Conservation (phyloP, 1,140 invertebrate genomes). For the Eueides isabella region DNA sequence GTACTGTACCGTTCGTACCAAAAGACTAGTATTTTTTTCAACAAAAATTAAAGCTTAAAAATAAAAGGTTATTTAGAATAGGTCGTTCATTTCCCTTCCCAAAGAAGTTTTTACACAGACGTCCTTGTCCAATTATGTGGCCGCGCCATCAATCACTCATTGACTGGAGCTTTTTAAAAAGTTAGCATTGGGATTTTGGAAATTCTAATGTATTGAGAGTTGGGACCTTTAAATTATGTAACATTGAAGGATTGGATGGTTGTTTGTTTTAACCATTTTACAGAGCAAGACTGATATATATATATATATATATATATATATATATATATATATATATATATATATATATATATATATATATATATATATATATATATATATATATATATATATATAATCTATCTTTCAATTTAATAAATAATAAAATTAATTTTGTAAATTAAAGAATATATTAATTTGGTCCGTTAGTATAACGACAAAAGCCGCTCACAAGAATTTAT, state of each 20-base stretch:
- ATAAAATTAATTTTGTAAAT: too few relatives aligned
- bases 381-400: too few relatives aligned
- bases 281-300: neutral
- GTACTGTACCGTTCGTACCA: too few relatives aligned
- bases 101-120: constrained; percentile 52
- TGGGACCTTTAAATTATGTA: constrained; percentile 14
- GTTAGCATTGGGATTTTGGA: constrained; percentile 35
- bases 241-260: neutral
- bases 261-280: neutral
- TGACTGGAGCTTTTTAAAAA: constrained; percentile 54
- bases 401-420: too few relatives aligned
- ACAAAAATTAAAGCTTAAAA: constrained; percentile 5
- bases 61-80: constrained; percentile 18
- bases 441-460: too few relatives aligned
- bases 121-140: constrained; percentile 57
- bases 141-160: constrained; percentile 61
- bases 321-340: too few relatives aligned
- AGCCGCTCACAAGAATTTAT: too few relatives aligned
- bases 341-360: too few relatives aligned
- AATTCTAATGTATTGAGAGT: constrained; percentile 34
- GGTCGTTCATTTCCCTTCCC: constrained; percentile 51
- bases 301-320: too few relatives aligned
- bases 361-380: too few relatives aligned
- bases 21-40: too few relatives aligned
- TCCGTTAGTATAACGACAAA: too few relatives aligned